These are phyloP conservation scores for Sipha maydis DNA, from an alignment of 2,888 invertebrate species.

Conservation along the genomic window DNA sequence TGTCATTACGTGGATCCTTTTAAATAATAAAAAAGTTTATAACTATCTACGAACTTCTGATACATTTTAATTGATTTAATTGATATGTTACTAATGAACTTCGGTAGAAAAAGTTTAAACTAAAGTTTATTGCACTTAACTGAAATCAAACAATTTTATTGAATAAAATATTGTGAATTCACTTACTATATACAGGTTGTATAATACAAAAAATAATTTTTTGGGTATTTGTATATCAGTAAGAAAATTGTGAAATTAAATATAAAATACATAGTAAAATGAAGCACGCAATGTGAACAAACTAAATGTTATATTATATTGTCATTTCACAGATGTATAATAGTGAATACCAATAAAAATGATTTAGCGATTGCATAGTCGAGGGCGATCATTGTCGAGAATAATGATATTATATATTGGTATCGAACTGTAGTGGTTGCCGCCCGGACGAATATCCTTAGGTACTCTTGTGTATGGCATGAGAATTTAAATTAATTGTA, in stretches of 20 bases:
- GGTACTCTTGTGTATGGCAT: constrained; percentile 31
- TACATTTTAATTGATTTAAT: constrained; percentile 20
- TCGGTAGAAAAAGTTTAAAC: background rate
- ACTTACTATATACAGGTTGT: no score
- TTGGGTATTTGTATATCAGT: no score
- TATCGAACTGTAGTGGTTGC: background rate
- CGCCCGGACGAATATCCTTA: background rate
- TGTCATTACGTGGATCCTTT: constrained; percentile 13
- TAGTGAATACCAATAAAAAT: no score
- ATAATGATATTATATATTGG: background rate
- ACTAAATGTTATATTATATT: no score
- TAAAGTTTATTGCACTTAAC: background rate
- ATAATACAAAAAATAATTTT: no score
- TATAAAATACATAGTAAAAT: no score
- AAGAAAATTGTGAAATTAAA: no score
- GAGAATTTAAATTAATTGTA: constrained; percentile 22
- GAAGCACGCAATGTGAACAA: no score
- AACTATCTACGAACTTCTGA: background rate
- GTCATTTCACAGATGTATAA: no score
- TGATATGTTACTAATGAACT: constrained; percentile 20
- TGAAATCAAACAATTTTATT: background rate
- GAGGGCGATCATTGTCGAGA: background rate
- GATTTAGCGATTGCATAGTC: background rate
- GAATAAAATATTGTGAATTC: background rate
- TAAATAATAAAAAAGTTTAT: constrained; percentile 2